phyloP scores from a whole-genome alignment of 2,888 invertebrate species.

The Autographa gamma region DNA sequence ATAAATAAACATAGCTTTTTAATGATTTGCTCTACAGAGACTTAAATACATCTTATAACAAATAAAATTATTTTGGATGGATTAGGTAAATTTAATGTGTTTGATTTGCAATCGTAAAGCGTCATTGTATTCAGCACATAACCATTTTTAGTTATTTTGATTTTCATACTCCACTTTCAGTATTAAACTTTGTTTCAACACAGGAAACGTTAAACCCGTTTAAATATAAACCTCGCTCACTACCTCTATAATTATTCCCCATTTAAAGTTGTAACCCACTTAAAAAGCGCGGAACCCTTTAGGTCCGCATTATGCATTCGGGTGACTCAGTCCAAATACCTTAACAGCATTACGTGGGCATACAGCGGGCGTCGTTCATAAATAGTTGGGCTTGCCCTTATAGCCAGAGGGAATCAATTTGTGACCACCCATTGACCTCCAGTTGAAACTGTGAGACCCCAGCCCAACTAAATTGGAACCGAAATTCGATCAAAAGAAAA shows the following conservation, averaged over 20 bases:
- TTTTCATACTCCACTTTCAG: neutral
- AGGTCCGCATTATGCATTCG: conserved; percentile 22
- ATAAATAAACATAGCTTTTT: no score
- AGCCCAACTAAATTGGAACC: conserved; percentile 53
- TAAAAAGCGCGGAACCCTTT: conserved; percentile 21
- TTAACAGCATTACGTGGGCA: conserved; percentile 10
- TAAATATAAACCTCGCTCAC: conserved; percentile 21
- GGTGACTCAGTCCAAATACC: conserved; percentile 20
- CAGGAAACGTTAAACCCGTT: conserved; percentile 24
- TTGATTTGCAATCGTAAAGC: no score
- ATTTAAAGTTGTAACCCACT: conserved; percentile 36
- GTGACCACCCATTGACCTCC: conserved; percentile 54
- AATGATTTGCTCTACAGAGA: no score
- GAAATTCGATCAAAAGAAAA: conserved; percentile 59
- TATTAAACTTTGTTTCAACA: neutral
- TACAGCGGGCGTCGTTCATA: conserved; percentile 12
- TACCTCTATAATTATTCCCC: conserved; percentile 28
- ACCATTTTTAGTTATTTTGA: no score
- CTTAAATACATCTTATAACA: no score
- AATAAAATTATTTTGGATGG: no score
- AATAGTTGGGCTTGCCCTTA: conserved; percentile 20
- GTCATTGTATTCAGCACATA: no score
- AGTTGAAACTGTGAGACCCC: conserved; percentile 43
- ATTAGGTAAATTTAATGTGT: no score
- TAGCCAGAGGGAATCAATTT: conserved; percentile 52